phyloP scores from a whole-genome alignment of 2,113 vertebrate species.

The Mixornis gularis region DNA sequence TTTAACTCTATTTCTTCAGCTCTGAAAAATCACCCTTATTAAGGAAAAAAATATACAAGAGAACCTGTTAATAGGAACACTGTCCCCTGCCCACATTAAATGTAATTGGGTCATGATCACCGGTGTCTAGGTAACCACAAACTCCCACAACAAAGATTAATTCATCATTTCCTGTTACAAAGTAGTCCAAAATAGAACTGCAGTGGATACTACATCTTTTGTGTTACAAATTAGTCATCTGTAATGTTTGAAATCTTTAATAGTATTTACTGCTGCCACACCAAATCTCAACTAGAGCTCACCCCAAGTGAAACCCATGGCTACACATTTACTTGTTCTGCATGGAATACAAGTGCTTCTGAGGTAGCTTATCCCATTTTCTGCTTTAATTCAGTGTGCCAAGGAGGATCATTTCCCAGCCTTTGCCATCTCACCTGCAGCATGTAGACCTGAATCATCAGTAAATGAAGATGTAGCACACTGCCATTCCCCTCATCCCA shows the following conservation, averaged over 20 bases:
- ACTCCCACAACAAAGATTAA: conserved; percentile 8
- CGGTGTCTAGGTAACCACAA: conserved; percentile 32
- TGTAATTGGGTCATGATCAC: conserved; percentile 30
- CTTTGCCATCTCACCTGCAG: not conserved
- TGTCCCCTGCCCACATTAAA: not conserved
- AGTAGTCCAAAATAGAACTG: not conserved
- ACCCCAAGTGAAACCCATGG: not conserved
- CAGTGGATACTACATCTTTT: not conserved
- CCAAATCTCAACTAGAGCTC: not conserved
- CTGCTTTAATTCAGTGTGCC: not conserved
- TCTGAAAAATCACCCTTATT: not conserved
- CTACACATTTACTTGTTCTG: not conserved
- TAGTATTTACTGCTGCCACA: not conserved
- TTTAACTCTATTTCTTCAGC: not conserved
- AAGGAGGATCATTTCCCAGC: not conserved
- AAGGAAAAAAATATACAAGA: not conserved
- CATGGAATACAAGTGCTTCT: not conserved
- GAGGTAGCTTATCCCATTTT: not conserved
- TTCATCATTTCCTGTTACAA: not conserved
- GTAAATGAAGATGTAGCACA: not conserved
- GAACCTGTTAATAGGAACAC: not conserved
- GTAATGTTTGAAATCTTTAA: not conserved
- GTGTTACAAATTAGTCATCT: not conserved
- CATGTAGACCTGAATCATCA: not conserved
- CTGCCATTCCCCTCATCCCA: not conserved